Percentiles rank a stretch among this genome's conserved stretches.
Conservation (phyloP, 2,888 invertebrate genomes). For the Caprella mutica region DNA sequence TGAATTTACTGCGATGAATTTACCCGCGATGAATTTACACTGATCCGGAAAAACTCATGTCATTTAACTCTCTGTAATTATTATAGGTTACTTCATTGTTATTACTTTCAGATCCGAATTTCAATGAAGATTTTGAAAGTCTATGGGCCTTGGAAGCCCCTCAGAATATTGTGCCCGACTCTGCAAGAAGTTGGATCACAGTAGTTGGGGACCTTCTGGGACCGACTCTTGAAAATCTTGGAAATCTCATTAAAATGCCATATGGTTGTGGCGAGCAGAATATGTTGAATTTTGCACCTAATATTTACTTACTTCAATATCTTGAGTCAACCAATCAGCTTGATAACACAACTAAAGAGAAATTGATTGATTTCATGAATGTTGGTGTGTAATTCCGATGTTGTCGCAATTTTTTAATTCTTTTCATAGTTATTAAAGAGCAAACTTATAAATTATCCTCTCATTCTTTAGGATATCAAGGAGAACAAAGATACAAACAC, state of each 20-base stretch:
- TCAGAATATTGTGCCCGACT: constrained; percentile 49
- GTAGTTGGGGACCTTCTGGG: constrained; percentile 55
- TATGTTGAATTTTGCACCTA: constrained; percentile 30
- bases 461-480: constrained; percentile 57
- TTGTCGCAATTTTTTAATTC: constrained; percentile 45
- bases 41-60: too few relatives aligned
- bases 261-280: constrained; percentile 39
- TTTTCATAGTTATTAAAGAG: constrained; percentile 45
- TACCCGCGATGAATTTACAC: too few relatives aligned
- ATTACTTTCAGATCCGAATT: constrained; percentile 41
- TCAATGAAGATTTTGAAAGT: constrained; percentile 23
- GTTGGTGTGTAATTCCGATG: constrained; percentile 14
- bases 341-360: too few relatives aligned
- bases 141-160: constrained; percentile 47
- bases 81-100: constrained; percentile 53
- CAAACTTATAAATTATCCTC: too few relatives aligned
- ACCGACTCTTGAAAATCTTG: constrained; percentile 45
- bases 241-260: constrained; percentile 17
- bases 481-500: constrained; percentile 63
- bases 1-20: too few relatives aligned
- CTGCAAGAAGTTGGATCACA: constrained; percentile 52
- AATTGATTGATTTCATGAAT: too few relatives aligned
- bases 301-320: constrained; percentile 27
- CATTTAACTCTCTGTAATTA: too few relatives aligned
- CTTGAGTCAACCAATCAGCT: too few relatives aligned